Evolutionary conservation across 2,113 vertebrate genomes (phyloP).

Genomic region (Brachypodius melanocephalos): DNA sequence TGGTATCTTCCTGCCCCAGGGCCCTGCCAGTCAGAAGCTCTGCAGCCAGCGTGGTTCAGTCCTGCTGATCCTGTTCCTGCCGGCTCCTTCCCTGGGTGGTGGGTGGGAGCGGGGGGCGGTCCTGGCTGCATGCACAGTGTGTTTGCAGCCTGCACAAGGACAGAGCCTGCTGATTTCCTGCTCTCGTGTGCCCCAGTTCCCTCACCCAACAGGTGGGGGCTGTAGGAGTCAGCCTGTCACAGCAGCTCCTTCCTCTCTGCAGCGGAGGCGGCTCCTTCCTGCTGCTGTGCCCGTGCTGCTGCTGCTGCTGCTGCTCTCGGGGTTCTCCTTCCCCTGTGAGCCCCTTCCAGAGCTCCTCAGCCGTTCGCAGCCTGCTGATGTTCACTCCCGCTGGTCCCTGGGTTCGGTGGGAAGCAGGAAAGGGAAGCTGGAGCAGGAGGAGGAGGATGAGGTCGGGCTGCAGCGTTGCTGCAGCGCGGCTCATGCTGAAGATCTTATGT

Average conservation of each 20-base stretch:
- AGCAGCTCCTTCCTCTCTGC: background rate
- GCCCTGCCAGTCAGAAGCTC: background rate
- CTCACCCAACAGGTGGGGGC: background rate
- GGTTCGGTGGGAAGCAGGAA: background rate
- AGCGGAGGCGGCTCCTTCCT: background rate
- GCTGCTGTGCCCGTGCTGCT: background rate
- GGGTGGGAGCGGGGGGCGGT: accelerated
- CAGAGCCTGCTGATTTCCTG: background rate
- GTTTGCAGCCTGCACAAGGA: background rate
- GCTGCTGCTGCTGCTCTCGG: accelerated
- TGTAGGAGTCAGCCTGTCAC: background rate
- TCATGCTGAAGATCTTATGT: background rate
- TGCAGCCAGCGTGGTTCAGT: background rate
- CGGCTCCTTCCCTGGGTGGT: background rate
- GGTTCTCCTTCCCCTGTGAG: accelerated
- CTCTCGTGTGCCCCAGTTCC: background rate
- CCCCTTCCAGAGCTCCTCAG: background rate
- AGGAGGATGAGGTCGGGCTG: background rate
- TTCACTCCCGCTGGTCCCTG: background rate
- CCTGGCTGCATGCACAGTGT: accelerated
- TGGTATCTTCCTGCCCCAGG: background rate
- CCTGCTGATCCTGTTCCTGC: background rate
- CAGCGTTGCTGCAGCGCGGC: background rate
- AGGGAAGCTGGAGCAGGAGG: background rate
- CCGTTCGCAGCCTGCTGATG: accelerated